Conservation (phyloP, 2,797 vertebrate species). For the Acanthornis magna region DNA sequence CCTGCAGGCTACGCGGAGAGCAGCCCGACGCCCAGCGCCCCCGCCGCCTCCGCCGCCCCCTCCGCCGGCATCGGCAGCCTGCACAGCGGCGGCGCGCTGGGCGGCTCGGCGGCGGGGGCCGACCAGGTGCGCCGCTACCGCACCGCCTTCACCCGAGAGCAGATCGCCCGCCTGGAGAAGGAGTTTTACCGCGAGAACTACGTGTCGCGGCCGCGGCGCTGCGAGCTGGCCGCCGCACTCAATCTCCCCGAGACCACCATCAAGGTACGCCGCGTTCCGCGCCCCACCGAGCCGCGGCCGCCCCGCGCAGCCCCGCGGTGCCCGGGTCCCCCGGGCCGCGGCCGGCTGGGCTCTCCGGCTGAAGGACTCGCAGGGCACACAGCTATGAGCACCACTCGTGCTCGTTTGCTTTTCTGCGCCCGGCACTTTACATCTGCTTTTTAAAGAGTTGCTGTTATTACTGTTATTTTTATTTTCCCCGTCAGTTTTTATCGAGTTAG, state of each 20-base stretch:
- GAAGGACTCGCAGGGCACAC: not conserved
- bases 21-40: slow-evolving; percentile 85
- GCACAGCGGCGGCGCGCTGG: slow-evolving; percentile 80
- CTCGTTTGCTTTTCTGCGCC: not conserved
- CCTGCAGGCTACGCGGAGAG: slow-evolving; percentile 86
- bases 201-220: slow-evolving; percentile 94
- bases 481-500: not conserved
- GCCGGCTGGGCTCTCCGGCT: rapidly evolving
- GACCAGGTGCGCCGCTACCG: slow-evolving; percentile 97
- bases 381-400: not conserved
- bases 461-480: not conserved
- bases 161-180: slow-evolving; percentile 96
- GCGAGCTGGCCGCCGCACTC: slow-evolving; percentile 93
- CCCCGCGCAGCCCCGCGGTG: not conserved
- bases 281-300: not conserved
- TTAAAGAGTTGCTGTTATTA: not conserved
- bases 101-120: slow-evolving; percentile 87
- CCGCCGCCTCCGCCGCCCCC: slow-evolving; percentile 77
- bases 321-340: not conserved
- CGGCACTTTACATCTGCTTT: not conserved
- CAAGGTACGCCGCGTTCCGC: slow-evolving; percentile 80
- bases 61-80: slow-evolving; percentile 75
- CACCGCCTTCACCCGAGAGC: slow-evolving; percentile 95
- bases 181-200: slow-evolving; percentile 98
- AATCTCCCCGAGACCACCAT: slow-evolving; percentile 98